A percentile compares a stretch with the other conserved stretches of the same genome.
These are phyloP conservation scores for Drosophila cognata DNA, from an alignment of 2,888 invertebrate genomes.

Conservation along the genomic window DNA sequence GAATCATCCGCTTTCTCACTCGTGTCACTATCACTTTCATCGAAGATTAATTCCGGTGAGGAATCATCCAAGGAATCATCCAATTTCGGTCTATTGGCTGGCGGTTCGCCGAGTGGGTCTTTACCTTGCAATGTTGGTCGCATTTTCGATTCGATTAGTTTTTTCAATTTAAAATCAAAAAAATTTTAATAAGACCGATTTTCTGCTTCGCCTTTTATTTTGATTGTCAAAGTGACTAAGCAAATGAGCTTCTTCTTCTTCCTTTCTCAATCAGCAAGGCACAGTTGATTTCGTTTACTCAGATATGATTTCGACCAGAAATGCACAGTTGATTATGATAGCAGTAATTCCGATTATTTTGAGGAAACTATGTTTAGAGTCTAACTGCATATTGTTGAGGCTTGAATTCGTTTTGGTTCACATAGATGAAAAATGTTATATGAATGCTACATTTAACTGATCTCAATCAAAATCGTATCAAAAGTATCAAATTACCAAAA, in stretches of 20 bases:
- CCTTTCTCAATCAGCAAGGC: background rate
- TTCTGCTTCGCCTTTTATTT: too few species aligned
- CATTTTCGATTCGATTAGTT: too few species aligned
- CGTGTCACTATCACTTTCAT: background rate
- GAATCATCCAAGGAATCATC: background rate
- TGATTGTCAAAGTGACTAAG: background rate
- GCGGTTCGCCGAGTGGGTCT: too few species aligned
- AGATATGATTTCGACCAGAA: background rate
- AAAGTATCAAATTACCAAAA: background rate
- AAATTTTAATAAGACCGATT: too few species aligned
- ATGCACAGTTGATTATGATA: background rate
- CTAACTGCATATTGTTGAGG: background rate
- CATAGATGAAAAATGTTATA: background rate
- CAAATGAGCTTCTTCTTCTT: background rate
- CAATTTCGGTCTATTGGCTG: too few species aligned
- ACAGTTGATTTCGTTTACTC: background rate
- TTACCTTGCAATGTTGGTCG: accelerated
- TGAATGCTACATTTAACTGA: background rate
- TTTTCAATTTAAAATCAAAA: too few species aligned
- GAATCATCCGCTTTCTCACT: too few species aligned
- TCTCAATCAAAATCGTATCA: background rate
- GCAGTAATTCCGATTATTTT: background rate
- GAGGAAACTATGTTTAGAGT: background rate
- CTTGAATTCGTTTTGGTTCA: background rate
- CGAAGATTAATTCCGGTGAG: too few species aligned